Base-by-base conservation (phyloP, 2,113 vertebrate species). In the Myrmophylax atrothorax region DNA sequence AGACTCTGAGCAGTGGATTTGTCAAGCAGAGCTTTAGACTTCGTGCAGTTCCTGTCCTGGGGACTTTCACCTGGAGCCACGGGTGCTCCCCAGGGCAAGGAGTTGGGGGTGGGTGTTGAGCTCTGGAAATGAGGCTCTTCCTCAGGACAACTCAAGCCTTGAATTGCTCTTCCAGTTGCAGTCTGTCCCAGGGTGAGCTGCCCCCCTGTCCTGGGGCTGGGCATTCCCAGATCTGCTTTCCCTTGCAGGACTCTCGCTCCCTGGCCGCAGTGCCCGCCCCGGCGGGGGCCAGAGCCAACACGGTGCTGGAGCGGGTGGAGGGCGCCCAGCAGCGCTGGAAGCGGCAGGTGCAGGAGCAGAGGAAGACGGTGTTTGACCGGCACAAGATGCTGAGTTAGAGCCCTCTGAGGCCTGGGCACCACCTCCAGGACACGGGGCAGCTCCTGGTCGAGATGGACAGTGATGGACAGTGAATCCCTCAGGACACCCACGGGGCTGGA, bases 251-350 rank as follows among this genome's bases (percentile, higher is more conserved):
- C 16, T 92, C 98, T n/a, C 99, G 97, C n/a, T 95, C 97, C 10
- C 13, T 93, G 94, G 98, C 98, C 0, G 9, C 97, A 1, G 93
- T 96, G 13, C 74, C 79, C 4, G 42, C 96, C 35, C 90, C 94
- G 0, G 69, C 96, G 0, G 96, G 96, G 0, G 96, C 97, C 35
- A 98, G 98, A 72, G 98, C 98, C 46, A 99, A 99, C 98, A 99
- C 99, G 0, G 98, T 99, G 84, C 97, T 99, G 97, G 99, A 99
- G 96, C 97, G 99, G 7, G 98, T 99, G 28, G 99, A 99, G 78
- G 99, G 99, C 3, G 99, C 99, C 1, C 99, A 99, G 97, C 99
- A 99, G 96, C 98, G 99, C 87, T 99, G 99, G 99, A 99, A 99
- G 95, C 98, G 98, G 91, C 99, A 99, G 96, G 99, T 99, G 92